Evolutionary conservation across 2,888 invertebrate genomes (phyloP).

Genomic region (Empis stercorea): DNA sequence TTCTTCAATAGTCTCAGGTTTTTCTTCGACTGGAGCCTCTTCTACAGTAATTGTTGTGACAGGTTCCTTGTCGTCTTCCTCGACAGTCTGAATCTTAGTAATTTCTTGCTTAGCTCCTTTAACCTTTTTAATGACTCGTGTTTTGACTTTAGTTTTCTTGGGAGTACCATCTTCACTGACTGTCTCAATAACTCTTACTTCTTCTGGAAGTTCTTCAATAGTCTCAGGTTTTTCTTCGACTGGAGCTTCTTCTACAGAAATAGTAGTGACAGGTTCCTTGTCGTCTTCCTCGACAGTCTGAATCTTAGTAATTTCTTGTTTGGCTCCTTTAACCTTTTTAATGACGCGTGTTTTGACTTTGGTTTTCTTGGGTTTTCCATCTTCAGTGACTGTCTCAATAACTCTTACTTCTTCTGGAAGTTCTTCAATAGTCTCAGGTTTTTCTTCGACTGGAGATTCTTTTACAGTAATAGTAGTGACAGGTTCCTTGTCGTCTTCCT

Average conservation of each 20-base stretch:
- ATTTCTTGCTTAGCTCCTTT: slow-evolving; percentile 23
- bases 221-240: slow-evolving; percentile 17
- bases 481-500: slow-evolving; percentile 30
- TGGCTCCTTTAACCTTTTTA: slow-evolving; percentile 21
- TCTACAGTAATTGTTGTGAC: slow-evolving; percentile 15
- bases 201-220: slow-evolving; percentile 28
- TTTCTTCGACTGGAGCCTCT: slow-evolving; percentile 12
- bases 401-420: slow-evolving; percentile 20
- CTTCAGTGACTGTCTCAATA: slow-evolving; percentile 17
- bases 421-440: slow-evolving; percentile 10
- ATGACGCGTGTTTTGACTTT: slow-evolving; percentile 25
- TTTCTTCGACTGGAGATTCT: slow-evolving; percentile 14
- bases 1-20: slow-evolving; percentile 11
- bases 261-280: slow-evolving; percentile 24
- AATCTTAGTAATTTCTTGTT: slow-evolving; percentile 28
- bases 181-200: slow-evolving; percentile 22
- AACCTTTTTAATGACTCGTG: slow-evolving; percentile 14
- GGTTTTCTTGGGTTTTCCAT: slow-evolving; percentile 21
- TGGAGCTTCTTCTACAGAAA: slow-evolving; percentile 19
- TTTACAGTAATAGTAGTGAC: slow-evolving; percentile 19
- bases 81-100: slow-evolving; percentile 32
- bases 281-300: slow-evolving; percentile 30
- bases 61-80: slow-evolving; percentile 26
- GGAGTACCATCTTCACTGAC: slow-evolving; percentile 18
- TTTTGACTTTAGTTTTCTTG: slow-evolving; percentile 20